These are phyloP conservation scores for Propithecus coquereli DNA, from an alignment of 2,113 vertebrate species.

Conservation along the genomic window DNA sequence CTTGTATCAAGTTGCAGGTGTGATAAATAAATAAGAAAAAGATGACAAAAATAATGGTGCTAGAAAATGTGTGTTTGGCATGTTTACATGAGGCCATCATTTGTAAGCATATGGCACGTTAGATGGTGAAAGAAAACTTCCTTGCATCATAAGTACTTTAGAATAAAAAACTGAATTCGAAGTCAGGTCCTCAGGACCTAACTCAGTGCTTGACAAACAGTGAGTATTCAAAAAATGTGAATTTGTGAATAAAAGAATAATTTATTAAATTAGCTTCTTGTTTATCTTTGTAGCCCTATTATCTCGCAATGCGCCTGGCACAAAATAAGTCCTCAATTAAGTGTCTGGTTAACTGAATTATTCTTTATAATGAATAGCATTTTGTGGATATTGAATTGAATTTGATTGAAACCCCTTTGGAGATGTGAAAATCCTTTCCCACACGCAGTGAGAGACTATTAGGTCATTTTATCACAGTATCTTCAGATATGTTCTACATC, in stretches of 20 bases:
- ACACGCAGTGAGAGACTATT: background rate
- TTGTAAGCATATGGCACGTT: background rate
- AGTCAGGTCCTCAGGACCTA: background rate
- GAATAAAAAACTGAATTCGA: background rate
- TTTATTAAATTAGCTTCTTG: background rate
- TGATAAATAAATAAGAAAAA: background rate
- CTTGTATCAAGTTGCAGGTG: background rate
- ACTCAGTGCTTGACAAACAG: background rate
- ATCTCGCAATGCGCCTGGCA: background rate
- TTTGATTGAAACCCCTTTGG: background rate
- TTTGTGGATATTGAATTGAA: background rate
- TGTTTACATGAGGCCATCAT: background rate
- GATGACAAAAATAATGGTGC: background rate
- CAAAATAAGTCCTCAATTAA: background rate
- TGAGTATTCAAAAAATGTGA: background rate
- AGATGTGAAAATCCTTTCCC: background rate
- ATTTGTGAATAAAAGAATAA: slow-evolving; percentile 10
- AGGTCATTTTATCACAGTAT: background rate
- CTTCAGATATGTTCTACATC: background rate
- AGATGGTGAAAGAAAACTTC: background rate
- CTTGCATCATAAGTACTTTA: background rate
- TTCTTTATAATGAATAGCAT: background rate
- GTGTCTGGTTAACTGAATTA: background rate
- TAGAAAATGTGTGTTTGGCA: background rate
- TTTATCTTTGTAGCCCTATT: background rate